These are phyloP conservation scores for Emberiza fucata DNA, from an alignment of 2,113 vertebrate genomes.

Conservation along the genomic window DNA sequence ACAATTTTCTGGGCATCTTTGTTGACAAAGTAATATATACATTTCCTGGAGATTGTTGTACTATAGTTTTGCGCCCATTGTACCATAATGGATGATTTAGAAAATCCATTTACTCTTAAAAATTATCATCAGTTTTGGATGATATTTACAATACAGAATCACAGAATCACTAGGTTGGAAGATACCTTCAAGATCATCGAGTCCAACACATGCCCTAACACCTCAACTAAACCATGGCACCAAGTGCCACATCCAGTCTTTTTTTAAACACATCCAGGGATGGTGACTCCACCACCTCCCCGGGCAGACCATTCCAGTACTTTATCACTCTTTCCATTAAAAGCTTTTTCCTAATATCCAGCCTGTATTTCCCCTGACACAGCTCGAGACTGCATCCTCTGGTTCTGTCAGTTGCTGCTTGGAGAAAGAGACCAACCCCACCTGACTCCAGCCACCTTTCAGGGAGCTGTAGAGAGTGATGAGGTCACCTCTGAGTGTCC, in stretches of 20 bases:
- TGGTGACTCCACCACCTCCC: not conserved
- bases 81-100: not conserved
- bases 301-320: fast-evolving
- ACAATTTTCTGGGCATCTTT: not conserved
- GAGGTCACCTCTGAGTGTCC: not conserved
- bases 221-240: not conserved
- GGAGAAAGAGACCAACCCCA: not conserved
- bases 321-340: not conserved
- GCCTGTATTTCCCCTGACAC: fast-evolving
- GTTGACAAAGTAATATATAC: not conserved
- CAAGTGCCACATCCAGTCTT: not conserved
- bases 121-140: not conserved
- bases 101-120: not conserved
- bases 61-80: not conserved
- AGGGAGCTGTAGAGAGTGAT: not conserved
- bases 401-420: not conserved
- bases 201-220: not conserved
- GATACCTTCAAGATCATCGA: not conserved
- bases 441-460: not conserved
- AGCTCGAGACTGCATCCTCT: not conserved
- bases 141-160: not conserved
- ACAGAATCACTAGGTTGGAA: not conserved
- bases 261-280: not conserved
- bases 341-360: not conserved
- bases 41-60: not conserved